Percentiles rank a stretch among this genome's conserved stretches.
Conservation (phyloP, 1,140 invertebrate species). For the Ptiloglossa arizonensis region DNA sequence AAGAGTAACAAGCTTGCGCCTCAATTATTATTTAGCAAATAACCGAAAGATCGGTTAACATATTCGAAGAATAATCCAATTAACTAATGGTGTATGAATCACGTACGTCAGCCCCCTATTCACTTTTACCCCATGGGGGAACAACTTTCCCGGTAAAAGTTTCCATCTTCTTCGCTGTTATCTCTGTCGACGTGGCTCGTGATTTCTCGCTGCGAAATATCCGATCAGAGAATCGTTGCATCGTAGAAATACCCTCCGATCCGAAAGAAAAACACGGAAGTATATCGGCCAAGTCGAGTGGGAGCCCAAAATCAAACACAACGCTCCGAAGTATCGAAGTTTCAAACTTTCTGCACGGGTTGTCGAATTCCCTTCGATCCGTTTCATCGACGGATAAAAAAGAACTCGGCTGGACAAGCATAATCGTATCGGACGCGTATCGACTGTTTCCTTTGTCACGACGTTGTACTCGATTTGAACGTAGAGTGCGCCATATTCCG, state of each 20-base stretch:
- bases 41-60: too few species aligned
- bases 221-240: not conserved
- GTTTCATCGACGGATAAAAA: not conserved
- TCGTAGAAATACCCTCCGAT: too few species aligned
- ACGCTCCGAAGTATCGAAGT: not conserved
- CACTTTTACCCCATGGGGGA: too few species aligned
- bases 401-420: too few species aligned
- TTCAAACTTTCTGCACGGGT: not conserved
- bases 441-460: slow-evolving; percentile 1
- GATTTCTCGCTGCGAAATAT: not conserved
- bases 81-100: not conserved
- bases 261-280: not conserved
- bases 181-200: not conserved
- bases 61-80: not conserved
- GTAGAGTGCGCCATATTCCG: slow-evolving; percentile 28
- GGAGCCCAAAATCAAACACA: not conserved
- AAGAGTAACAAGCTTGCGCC: too few species aligned
- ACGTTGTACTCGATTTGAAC: not conserved
- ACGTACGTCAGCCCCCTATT: not conserved
- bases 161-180: not conserved
- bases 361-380: not conserved
- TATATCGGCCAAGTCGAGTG: not conserved
- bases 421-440: not conserved
- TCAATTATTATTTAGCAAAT: too few species aligned
- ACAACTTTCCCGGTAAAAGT: too few species aligned